Conservation (phyloP, 2,888 invertebrate genomes). For the Epistrophe eligans region DNA sequence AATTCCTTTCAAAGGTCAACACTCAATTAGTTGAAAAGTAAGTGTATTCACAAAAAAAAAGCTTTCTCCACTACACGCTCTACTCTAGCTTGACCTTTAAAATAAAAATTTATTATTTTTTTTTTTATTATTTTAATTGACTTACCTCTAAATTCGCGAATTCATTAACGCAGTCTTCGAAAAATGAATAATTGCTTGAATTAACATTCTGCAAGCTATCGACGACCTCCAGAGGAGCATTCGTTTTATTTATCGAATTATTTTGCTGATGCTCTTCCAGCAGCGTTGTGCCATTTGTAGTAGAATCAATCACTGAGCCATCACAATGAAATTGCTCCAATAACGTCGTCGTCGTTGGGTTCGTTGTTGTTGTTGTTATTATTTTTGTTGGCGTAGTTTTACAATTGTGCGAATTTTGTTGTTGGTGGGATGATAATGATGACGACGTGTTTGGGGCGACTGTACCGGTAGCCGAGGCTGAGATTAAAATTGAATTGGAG, state of each 20-base stretch:
- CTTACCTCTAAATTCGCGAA: constrained; percentile 73
- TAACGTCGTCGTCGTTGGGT: constrained; percentile 9
- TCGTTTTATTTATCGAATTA: constrained; percentile 57
- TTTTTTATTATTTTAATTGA: neutral
- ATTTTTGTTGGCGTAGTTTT: constrained; percentile 32
- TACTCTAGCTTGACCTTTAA: neutral
- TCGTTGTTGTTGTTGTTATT: neutral
- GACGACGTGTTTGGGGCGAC: constrained; percentile 22
- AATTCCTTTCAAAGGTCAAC: neutral
- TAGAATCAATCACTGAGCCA: constrained; percentile 27
- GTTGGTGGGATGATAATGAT: constrained; percentile 64
- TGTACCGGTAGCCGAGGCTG: constrained; percentile 28
- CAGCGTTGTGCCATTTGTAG: constrained; percentile 41
- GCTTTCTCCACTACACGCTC: neutral
- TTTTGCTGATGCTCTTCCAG: constrained; percentile 65
- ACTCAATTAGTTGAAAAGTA: no score
- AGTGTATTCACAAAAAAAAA: neutral
- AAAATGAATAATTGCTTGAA: constrained; percentile 70
- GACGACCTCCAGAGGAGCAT: constrained; percentile 39
- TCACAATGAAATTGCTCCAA: constrained; percentile 53
- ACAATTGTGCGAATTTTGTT: constrained; percentile 60
- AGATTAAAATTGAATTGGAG: constrained; percentile 21
- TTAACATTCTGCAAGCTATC: constrained; percentile 64
- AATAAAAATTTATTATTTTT: neutral
- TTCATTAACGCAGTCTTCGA: constrained; percentile 69